These are phyloP conservation scores for Myotis yumanensis DNA, from an alignment of 2,113 vertebrate species.

Conservation along the genomic window DNA sequence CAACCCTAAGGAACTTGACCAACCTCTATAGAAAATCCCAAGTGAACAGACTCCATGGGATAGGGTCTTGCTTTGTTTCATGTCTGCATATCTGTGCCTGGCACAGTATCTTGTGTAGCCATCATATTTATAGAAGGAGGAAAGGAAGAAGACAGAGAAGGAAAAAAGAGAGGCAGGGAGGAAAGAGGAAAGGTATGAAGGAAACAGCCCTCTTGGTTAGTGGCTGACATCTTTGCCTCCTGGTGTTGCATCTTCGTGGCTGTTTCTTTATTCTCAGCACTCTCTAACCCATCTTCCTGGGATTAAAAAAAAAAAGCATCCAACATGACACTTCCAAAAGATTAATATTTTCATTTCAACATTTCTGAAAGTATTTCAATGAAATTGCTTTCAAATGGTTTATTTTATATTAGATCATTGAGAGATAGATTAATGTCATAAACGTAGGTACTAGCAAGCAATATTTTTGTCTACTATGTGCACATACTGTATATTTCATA, in stretches of 20 bases:
- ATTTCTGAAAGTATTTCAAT: conserved; percentile 78
- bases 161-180: background rate
- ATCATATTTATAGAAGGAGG: background rate
- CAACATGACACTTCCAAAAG: conserved; percentile 68
- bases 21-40: background rate
- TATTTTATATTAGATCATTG: conserved; percentile 77
- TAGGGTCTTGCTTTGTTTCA: background rate
- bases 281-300: conserved; percentile 53
- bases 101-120: background rate
- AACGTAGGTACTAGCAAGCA: conserved; percentile 66
- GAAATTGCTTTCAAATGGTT: conserved; percentile 78
- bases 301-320: conserved; percentile 18
- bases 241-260: conserved; percentile 20
- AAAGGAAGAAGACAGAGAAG: background rate
- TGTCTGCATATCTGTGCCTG: background rate
- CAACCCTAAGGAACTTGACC: background rate
- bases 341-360: conserved; percentile 80
- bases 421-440: conserved; percentile 78
- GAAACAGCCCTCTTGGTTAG: background rate
- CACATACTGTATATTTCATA: conserved; percentile 70
- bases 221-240: background rate
- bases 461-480: conserved; percentile 74
- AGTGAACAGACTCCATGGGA: background rate
- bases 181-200: background rate
- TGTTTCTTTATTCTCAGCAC: conserved; percentile 43